Conservation (phyloP, 2,888 invertebrate species). For the Chrysolina oricalcia region DNA sequence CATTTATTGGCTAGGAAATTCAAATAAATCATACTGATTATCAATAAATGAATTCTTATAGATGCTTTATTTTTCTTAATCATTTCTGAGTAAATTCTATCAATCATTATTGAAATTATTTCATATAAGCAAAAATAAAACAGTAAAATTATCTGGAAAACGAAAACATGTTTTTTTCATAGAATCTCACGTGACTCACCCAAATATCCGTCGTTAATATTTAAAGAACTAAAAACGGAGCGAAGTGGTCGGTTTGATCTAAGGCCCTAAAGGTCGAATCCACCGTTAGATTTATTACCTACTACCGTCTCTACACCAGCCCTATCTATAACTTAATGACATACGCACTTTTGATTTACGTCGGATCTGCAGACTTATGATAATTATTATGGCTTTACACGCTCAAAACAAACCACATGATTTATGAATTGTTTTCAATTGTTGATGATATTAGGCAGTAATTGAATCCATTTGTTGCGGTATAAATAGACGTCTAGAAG, state of each 20-base stretch:
- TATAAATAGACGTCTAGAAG: background rate
- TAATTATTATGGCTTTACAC: slow-evolving; percentile 52
- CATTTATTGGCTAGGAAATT: too few species aligned
- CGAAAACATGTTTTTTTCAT: slow-evolving; percentile 9
- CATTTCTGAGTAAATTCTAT: too few species aligned
- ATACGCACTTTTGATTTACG: slow-evolving; percentile 59
- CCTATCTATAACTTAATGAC: slow-evolving; percentile 61
- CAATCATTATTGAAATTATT: too few species aligned
- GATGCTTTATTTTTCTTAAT: too few species aligned
- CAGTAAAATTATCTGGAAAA: background rate
- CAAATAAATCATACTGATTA: too few species aligned
- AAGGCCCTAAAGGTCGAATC: slow-evolving; percentile 63
- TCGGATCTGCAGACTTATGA: slow-evolving; percentile 58
- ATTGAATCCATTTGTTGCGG: background rate
- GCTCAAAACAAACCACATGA: slow-evolving; percentile 49
- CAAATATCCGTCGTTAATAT: slow-evolving; percentile 58
- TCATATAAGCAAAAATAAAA: too few species aligned
- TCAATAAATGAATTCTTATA: too few species aligned
- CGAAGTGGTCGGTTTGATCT: slow-evolving; percentile 62
- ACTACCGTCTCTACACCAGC: slow-evolving; percentile 53
- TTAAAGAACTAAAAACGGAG: slow-evolving; percentile 46
- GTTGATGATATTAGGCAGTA: slow-evolving; percentile 12
- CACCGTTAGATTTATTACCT: slow-evolving; percentile 66
- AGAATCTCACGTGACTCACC: slow-evolving; percentile 42
- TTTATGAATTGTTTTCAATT: slow-evolving; percentile 39